phyloP scores from a whole-genome alignment of 2,797 vertebrate genomes.

The Simalia tracyae region DNA sequence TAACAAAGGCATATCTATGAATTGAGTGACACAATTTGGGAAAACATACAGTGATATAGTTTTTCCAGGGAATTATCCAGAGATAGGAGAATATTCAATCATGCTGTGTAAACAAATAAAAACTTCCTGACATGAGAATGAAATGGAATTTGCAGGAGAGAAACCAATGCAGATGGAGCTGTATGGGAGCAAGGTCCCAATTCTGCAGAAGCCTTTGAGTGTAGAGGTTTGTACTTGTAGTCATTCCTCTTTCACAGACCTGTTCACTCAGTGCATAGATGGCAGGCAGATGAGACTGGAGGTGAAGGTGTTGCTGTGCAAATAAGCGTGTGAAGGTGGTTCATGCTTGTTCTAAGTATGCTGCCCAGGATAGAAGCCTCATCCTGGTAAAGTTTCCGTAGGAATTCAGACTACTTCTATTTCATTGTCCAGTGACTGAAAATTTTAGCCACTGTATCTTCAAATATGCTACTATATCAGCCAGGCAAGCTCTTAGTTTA shows the following conservation, averaged over 20 bases:
- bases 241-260: not conserved
- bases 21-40: not conserved
- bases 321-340: not conserved
- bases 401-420: not conserved
- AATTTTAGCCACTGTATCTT: not conserved
- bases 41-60: not conserved
- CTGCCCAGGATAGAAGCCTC: not conserved
- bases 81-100: not conserved
- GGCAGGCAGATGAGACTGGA: not conserved
- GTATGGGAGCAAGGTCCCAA: not conserved
- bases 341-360: not conserved
- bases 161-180: not conserved
- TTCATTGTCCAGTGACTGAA: not conserved
- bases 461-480: not conserved
- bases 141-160: not conserved
- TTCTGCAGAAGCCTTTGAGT: not conserved
- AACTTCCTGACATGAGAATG: not conserved
- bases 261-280: not conserved
- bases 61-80: not conserved
- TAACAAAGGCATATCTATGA: not conserved
- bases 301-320: no score
- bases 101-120: not conserved
- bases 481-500: not conserved
- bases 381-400: not conserved
- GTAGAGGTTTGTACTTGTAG: not conserved